A percentile compares a stretch with the other conserved stretches of the same genome.
Conservation (phyloP, 2,888 invertebrate genomes). For the Noctua janthina region DNA sequence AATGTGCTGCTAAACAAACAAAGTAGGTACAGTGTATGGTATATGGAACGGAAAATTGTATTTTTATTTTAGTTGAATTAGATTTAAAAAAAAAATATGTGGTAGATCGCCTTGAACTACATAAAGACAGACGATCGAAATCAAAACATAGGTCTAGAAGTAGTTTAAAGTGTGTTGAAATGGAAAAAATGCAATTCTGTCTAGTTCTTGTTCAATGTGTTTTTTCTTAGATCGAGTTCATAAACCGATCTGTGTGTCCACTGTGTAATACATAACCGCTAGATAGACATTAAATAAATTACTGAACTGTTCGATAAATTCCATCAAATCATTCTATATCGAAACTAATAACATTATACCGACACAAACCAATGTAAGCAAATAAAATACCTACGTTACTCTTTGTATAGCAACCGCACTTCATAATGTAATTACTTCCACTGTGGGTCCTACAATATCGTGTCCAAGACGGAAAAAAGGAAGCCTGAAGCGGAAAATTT, state of each 20-base stretch:
- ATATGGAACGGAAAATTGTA: not conserved
- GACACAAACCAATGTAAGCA: conserved; percentile 47
- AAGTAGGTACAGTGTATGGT: conserved; percentile 20
- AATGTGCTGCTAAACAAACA: conserved; percentile 53
- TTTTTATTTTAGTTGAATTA: not conserved
- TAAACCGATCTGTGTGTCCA: not conserved
- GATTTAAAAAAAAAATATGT: not conserved
- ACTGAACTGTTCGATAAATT: conserved; percentile 39
- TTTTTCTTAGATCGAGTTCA: not conserved
- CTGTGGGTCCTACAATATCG: conserved; percentile 56
- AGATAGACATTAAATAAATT: conserved; percentile 35
- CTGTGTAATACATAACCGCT: not conserved
- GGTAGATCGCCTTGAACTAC: not conserved
- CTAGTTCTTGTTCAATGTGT: not conserved
- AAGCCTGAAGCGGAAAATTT: conserved; percentile 64
- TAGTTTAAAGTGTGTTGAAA: not conserved
- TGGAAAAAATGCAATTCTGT: not conserved
- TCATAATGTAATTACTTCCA: conserved; percentile 62
- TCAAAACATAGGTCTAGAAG: not conserved
- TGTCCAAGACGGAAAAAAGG: conserved; percentile 60
- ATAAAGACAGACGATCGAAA: not conserved
- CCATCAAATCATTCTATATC: conserved; percentile 44
- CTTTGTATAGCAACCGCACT: conserved; percentile 49
- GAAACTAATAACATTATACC: conserved; percentile 57
- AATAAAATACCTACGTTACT: conserved; percentile 45